phyloP scores from a whole-genome alignment of 1,140 invertebrate genomes.

The Reticulitermes speratus region DNA sequence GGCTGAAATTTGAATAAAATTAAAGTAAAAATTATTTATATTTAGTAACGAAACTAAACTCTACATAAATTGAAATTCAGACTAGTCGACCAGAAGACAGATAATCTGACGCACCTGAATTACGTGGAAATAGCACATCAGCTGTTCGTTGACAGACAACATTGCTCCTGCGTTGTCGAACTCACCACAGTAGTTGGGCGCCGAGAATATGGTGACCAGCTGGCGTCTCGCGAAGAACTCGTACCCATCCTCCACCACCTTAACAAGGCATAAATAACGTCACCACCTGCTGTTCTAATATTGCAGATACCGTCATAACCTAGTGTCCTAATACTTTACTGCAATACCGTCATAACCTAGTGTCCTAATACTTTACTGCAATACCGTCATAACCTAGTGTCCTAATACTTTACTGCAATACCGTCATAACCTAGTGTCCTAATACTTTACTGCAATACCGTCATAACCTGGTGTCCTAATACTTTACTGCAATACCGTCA shows the following conservation, averaged over 20 bases:
- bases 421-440: too few species aligned
- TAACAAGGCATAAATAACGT: background rate
- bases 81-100: background rate
- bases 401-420: too few species aligned
- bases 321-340: too few species aligned
- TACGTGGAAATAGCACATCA: background rate
- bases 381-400: too few species aligned
- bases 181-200: background rate
- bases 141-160: background rate
- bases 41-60: background rate
- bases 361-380: too few species aligned
- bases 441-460: too few species aligned
- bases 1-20: background rate
- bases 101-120: background rate
- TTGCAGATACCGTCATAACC: too few species aligned
- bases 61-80: background rate
- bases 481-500: too few species aligned
- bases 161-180: background rate
- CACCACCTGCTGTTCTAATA: too few species aligned
- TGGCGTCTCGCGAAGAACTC: slow-evolving; percentile 60
- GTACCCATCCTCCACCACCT: slow-evolving; percentile 62
- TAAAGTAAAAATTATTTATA: background rate
- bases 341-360: too few species aligned
- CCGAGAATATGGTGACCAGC: slow-evolving; percentile 37
- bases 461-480: too few species aligned